Evolutionary conservation across 2,113 vertebrate species (phyloP), one percentile per base, ranked within the genome.

Genomic region (Pseudorhombus dupliciocellatus): DNA sequence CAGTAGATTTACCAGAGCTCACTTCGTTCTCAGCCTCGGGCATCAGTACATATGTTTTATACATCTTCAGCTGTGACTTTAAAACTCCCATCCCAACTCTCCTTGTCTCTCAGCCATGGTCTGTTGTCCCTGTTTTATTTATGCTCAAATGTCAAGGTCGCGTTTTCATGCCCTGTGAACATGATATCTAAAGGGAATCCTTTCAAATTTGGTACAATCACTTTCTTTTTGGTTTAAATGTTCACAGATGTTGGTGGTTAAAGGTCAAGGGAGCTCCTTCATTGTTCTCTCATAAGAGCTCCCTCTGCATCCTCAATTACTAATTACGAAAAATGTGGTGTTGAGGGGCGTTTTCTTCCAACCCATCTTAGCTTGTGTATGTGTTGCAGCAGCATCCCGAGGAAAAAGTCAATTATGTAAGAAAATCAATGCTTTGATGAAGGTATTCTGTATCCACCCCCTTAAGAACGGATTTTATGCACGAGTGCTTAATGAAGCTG

Each of bases 391-490:
- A 3, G 15, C 15, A 48, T 60, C 84, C 82, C 67, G 28, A 3
- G 73, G 76, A 53, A 62, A 81, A 79, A 84, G 70, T 79, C 80
- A 81, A 74, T 87, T 77, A 85, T 85, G 57, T 80, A 56, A 61
- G 68, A 60, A 77, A 58, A 86, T 87, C 86, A 81, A 88, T 91
- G 81, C 77, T 60, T 11, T 46, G 58, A 86, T 87, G 66, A 87
- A 90, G 75, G 42, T 79, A 15, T 84, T 87, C 83, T 84, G 70
- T 84, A 58, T 77, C 71, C 72, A 40, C 24, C 42, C 70, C 30
- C 26, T 48, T 30, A 44, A 40, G 66, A 75, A 91, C 89, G 79
- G 89, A 90, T 92, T 91, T 81, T 66, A 78, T 51, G 60, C 67
- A 77, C 53, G 69, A 66, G 56, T 60, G 58, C 62, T 66, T 87